Evolutionary conservation across 2,113 vertebrate species (phyloP).

Genomic region (Nothobranchius furzeri): DNA sequence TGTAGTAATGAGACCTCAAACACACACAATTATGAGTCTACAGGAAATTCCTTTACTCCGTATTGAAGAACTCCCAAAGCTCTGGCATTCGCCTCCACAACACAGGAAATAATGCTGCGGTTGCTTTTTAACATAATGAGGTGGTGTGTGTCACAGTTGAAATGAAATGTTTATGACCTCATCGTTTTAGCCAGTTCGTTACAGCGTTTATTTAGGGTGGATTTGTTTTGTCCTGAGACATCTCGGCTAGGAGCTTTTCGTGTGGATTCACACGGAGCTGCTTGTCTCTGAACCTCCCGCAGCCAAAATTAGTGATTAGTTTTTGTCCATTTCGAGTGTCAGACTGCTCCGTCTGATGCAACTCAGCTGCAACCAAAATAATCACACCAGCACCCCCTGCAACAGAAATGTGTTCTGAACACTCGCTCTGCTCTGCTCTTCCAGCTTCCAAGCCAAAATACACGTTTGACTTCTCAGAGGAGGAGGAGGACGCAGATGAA

Average conservation of each 20-base stretch:
- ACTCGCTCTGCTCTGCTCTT: slow-evolving; percentile 15
- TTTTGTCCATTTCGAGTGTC: neutral
- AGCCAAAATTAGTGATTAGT: slow-evolving; percentile 23
- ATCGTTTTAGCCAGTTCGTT: no score
- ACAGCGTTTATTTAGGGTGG: neutral
- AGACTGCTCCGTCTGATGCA: slow-evolving; percentile 41
- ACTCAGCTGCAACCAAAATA: slow-evolving; percentile 18
- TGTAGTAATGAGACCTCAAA: no score
- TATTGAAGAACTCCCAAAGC: no score
- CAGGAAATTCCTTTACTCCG: no score
- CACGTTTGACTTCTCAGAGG: slow-evolving; percentile 98
- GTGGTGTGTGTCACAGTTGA: no score
- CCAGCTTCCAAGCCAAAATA: slow-evolving; percentile 96
- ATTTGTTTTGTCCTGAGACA: slow-evolving; percentile 64
- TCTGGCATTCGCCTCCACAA: no score
- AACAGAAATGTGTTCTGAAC: slow-evolving; percentile 2
- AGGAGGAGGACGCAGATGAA: slow-evolving; percentile 82
- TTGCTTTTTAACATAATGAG: no score
- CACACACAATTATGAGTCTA: no score
- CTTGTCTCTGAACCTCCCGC: neutral
- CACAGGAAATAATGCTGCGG: no score
- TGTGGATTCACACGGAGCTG: slow-evolving; percentile 7
- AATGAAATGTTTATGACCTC: no score
- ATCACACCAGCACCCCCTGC: slow-evolving; percentile 3
- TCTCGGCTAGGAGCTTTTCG: slow-evolving; percentile 33